Conservation (phyloP, 1,140 invertebrate species). For the Cydia strobilella region DNA sequence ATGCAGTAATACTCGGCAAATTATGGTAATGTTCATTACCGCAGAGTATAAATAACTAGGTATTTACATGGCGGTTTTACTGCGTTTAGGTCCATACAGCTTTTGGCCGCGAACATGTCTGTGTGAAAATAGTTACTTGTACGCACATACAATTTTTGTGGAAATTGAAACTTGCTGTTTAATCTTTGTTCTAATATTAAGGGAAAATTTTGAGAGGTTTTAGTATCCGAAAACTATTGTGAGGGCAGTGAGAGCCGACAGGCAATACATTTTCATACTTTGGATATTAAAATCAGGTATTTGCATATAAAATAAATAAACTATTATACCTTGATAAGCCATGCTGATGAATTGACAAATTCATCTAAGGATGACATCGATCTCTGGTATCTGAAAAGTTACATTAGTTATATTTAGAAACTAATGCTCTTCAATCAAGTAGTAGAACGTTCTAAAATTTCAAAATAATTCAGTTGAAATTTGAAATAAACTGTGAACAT, state of each 20-base stretch:
- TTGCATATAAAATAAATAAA: not conserved
- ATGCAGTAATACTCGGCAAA: constrained; percentile 16
- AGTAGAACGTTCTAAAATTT: not conserved
- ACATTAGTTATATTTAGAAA: constrained; percentile 19
- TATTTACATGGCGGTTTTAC: not conserved
- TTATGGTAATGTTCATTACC: constrained; percentile 6
- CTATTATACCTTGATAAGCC: constrained; percentile 71
- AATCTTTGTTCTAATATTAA: too few relatives aligned
- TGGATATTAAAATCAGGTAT: not conserved
- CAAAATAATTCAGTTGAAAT: not conserved
- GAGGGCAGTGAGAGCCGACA: too few relatives aligned
- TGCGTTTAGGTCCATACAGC: constrained; percentile 33
- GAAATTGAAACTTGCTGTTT: too few relatives aligned
- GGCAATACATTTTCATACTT: too few relatives aligned
- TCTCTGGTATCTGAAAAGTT: constrained; percentile 57
- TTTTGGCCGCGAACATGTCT: constrained; percentile 15
- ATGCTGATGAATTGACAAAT: constrained; percentile 72
- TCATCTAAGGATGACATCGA: constrained; percentile 73
- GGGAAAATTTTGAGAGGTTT: too few relatives aligned
- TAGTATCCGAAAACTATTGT: too few relatives aligned
- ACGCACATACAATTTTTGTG: too few relatives aligned
- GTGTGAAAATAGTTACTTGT: not conserved
- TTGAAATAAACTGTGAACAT: not conserved
- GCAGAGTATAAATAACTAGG: constrained; percentile 4
- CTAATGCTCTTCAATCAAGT: not conserved